Conservation (phyloP, 37 sponge, comb jelly and placozoan species). For the Crambe crambe region DNA sequence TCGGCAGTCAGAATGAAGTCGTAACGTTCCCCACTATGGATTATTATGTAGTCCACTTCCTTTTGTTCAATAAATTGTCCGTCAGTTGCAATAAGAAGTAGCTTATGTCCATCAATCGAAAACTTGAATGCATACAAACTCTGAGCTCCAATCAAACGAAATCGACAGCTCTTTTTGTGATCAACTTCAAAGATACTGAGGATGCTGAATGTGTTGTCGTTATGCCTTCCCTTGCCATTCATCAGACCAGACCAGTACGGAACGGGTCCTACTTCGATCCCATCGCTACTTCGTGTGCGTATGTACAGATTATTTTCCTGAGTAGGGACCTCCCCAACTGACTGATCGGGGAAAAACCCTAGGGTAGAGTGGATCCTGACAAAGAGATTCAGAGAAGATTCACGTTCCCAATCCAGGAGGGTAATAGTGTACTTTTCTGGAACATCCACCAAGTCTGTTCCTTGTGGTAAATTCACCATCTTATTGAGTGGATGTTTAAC, state of each 20-base stretch:
- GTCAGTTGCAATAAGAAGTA: slow-evolving; percentile 71
- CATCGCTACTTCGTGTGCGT: slow-evolving; percentile 41
- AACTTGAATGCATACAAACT: slow-evolving; percentile 67
- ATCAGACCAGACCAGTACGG: slow-evolving; percentile 81
- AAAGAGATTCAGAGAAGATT: slow-evolving; percentile 48
- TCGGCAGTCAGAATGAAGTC: slow-evolving; percentile 59
- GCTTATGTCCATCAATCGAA: slow-evolving; percentile 64
- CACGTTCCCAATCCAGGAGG: slow-evolving; percentile 72
- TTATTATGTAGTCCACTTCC: slow-evolving; percentile 69
- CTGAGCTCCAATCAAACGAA: slow-evolving; percentile 85
- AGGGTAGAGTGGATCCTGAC: slow-evolving; percentile 28
- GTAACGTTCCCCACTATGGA: slow-evolving; percentile 85
- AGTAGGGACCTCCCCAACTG: slow-evolving; percentile 19
- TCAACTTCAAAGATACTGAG: slow-evolving; percentile 30
- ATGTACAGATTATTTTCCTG: neutral
- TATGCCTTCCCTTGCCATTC: slow-evolving; percentile 73
- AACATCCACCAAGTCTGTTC: neutral
- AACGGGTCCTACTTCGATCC: slow-evolving; percentile 58
- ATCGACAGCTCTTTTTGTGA: slow-evolving; percentile 48
- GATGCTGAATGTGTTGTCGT: neutral
- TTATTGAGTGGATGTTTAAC: neutral
- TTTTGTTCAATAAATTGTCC: slow-evolving; percentile 47
- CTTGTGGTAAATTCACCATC: neutral
- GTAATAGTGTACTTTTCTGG: slow-evolving; percentile 75
- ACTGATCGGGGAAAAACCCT: slow-evolving; percentile 21